Evolutionary conservation across 2,888 invertebrate genomes (phyloP).

Genomic region (Drosophila meridionalis): DNA sequence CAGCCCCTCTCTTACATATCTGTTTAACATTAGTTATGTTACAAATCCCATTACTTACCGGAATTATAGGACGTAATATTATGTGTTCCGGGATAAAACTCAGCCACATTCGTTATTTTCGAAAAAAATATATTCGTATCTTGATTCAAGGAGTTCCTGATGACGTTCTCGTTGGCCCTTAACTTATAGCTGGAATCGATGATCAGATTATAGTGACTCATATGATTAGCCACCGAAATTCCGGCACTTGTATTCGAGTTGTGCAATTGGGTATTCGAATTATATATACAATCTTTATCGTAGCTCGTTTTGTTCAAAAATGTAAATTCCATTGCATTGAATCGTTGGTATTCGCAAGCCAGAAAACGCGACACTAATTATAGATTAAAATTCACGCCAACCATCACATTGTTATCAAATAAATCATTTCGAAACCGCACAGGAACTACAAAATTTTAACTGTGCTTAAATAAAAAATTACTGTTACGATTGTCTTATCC

Average conservation of each 20-base stretch:
- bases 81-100: slow-evolving; percentile 67
- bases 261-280: slow-evolving; percentile 60
- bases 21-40: neutral
- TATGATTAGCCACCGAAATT: slow-evolving; percentile 68
- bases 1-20: neutral
- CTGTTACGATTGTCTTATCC: slow-evolving; percentile 65
- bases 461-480: slow-evolving; percentile 74
- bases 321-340: slow-evolving; percentile 81
- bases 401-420: slow-evolving; percentile 62
- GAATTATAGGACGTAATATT: slow-evolving; percentile 63
- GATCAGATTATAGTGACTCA: slow-evolving; percentile 70
- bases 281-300: slow-evolving; percentile 81
- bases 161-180: slow-evolving; percentile 64
- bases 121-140: slow-evolving; percentile 71
- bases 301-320: slow-evolving; percentile 81
- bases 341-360: slow-evolving; percentile 16
- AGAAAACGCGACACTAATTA: slow-evolving; percentile 43
- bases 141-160: slow-evolving; percentile 62
- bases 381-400: slow-evolving; percentile 34
- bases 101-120: slow-evolving; percentile 69
- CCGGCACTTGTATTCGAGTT: slow-evolving; percentile 54
- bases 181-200: slow-evolving; percentile 69
- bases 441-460: slow-evolving; percentile 64
- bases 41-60: slow-evolving; percentile 39
- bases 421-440: slow-evolving; percentile 50